Percentiles rank a stretch among this genome's conserved stretches.
These are phyloP conservation scores for Proctacanthus coquilletti DNA, from an alignment of 1,140 invertebrate genomes.

Conservation along the genomic window DNA sequence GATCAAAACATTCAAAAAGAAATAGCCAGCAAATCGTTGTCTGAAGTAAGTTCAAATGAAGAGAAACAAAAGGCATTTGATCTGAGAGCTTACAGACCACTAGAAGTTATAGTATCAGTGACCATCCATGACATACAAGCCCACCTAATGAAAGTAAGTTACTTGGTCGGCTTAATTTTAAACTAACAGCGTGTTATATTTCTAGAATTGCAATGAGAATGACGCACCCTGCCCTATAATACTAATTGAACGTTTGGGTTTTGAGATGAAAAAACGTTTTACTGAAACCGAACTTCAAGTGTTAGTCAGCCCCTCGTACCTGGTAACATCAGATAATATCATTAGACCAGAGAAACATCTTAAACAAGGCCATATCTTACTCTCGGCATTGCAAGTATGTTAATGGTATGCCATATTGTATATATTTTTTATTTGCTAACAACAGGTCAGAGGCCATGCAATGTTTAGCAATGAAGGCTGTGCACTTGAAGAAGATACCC, in stretches of 20 bases:
- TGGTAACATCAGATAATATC: constrained; percentile 60
- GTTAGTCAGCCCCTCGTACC: constrained; percentile 73
- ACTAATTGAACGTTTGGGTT: constrained; percentile 78
- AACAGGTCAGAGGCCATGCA: constrained; percentile 75
- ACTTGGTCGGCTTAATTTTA: neutral
- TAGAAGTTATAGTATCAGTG: constrained; percentile 84
- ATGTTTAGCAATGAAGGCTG: constrained; percentile 91
- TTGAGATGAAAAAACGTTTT: constrained; percentile 92
- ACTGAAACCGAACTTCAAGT: constrained; percentile 83
- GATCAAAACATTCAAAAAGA: constrained; percentile 27
- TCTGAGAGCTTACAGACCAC: constrained; percentile 68
- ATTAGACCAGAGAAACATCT: constrained; percentile 58
- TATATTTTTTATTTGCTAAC: constrained; percentile 5
- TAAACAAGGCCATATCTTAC: constrained; percentile 73
- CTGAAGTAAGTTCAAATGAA: constrained; percentile 37
- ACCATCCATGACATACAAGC: constrained; percentile 91
- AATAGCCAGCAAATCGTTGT: constrained; percentile 35
- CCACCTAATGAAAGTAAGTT: constrained; percentile 58
- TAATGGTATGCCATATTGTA: constrained; percentile 3
- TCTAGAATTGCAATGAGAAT: constrained; percentile 62
- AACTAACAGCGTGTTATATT: constrained; percentile 9
- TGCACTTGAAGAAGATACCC: constrained; percentile 77
- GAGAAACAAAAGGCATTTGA: constrained; percentile 53
- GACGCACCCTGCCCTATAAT: constrained; percentile 84
- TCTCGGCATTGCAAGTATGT: constrained; percentile 70